A percentile compares a stretch with the other conserved stretches of the same genome.
Conservation (phyloP, 2,888 invertebrate species). For the Matsumyia berberina region DNA sequence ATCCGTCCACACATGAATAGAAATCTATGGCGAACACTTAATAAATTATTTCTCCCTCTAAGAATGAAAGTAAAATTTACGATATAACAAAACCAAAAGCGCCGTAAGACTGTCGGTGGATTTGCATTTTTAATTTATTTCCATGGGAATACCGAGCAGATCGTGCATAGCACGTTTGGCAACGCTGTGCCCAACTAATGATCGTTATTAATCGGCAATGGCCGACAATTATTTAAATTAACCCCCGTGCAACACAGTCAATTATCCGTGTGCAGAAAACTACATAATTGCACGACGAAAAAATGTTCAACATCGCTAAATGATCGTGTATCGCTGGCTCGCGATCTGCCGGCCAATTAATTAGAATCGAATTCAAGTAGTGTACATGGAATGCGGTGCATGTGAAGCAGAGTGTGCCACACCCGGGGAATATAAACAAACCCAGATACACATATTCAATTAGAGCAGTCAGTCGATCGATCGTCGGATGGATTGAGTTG, state of each 20-base stretch:
- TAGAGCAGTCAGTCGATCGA: conserved; percentile 55
- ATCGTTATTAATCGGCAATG: conserved; percentile 73
- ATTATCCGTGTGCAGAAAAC: conserved; percentile 47
- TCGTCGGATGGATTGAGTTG: too few relatives aligned
- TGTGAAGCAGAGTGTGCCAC: conserved; percentile 48
- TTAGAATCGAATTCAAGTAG: conserved; percentile 62
- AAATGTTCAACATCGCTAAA: conserved; percentile 63
- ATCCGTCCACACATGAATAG: conserved; percentile 48
- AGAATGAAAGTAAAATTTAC: conserved; percentile 66
- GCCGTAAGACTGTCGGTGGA: background rate
- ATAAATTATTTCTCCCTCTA: conserved; percentile 37
- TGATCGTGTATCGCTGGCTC: conserved; percentile 58
- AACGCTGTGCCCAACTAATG: conserved; percentile 57
- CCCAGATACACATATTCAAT: conserved; percentile 49
- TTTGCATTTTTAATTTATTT: conserved; percentile 7
- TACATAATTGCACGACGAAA: conserved; percentile 58
- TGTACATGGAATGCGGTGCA: conserved; percentile 26
- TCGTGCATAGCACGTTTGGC: conserved; percentile 63
- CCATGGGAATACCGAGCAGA: conserved; percentile 11
- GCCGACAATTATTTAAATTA: conserved; percentile 74
- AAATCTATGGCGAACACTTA: conserved; percentile 54
- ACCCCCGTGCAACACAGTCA: conserved; percentile 52
- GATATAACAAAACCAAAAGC: conserved; percentile 33
- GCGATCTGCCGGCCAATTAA: conserved; percentile 61
- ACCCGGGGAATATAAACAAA: conserved; percentile 42